phyloP scores from a whole-genome alignment of 2,113 vertebrate species.

The Ageneiosus marmoratus region DNA sequence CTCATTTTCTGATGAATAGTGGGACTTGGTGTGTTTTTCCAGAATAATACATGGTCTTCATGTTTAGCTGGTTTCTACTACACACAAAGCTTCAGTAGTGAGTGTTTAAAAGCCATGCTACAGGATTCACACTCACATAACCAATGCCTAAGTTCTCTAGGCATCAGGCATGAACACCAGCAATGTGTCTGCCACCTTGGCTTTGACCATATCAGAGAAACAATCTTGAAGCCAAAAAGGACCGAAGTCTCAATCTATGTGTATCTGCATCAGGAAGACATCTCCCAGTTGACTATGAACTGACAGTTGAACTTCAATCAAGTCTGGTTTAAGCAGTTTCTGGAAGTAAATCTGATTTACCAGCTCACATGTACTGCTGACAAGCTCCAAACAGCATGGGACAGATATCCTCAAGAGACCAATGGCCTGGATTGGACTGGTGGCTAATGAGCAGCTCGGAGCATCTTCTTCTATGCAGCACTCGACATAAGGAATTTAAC shows the following conservation, averaged over 20 bases:
- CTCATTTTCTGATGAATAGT: background rate
- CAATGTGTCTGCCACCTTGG: background rate
- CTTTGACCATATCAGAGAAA: background rate
- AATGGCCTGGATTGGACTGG: background rate
- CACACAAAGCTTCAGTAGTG: background rate
- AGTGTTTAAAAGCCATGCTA: background rate
- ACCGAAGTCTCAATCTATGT: background rate
- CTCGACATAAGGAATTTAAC: background rate
- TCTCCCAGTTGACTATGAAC: background rate
- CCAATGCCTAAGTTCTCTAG: background rate
- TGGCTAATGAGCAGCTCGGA: constrained; percentile 13
- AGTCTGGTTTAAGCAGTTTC: background rate
- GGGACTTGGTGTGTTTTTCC: background rate
- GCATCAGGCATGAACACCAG: background rate
- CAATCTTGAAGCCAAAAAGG: background rate
- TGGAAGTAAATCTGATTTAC: constrained; percentile 7
- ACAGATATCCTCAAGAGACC: constrained; percentile 7
- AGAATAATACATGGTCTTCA: background rate
- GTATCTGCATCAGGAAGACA: background rate
- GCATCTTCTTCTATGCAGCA: background rate
- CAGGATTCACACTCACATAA: background rate
- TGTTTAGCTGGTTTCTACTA: background rate
- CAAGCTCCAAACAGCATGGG: constrained; percentile 4
- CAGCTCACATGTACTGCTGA: constrained; percentile 8
- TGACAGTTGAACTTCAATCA: constrained; percentile 1